Conservation (phyloP, 1,140 invertebrate species). For the Uloborus diversus region DNA sequence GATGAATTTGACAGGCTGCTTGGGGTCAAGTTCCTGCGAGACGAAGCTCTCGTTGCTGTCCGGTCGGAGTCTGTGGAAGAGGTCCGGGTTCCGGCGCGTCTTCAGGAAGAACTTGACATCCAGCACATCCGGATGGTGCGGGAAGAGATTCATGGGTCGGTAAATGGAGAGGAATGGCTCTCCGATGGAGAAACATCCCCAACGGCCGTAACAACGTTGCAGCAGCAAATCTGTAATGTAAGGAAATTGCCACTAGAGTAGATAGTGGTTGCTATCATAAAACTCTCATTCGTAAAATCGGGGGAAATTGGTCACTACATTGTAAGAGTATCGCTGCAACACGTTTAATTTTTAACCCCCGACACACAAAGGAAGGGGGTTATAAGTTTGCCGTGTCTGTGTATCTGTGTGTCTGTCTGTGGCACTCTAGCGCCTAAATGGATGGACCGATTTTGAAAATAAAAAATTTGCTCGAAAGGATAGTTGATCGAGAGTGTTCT, state of each 20-base stretch:
- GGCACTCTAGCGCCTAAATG: too few species aligned
- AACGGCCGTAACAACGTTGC: slow-evolving; percentile 75
- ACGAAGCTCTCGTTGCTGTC: slow-evolving; percentile 38
- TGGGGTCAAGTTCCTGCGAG: slow-evolving; percentile 60
- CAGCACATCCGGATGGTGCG: slow-evolving; percentile 72
- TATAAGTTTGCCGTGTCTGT: too few species aligned
- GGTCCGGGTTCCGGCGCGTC: slow-evolving; percentile 68
- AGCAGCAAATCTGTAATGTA: slow-evolving; percentile 25
- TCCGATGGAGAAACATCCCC: slow-evolving; percentile 84
- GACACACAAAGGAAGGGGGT: too few species aligned
- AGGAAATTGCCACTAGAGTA: neutral
- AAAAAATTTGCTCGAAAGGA: too few species aligned
- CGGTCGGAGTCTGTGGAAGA: slow-evolving; percentile 63
- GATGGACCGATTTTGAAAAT: too few species aligned
- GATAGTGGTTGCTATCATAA: neutral
- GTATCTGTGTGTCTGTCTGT: too few species aligned
- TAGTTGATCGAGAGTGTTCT: too few species aligned
- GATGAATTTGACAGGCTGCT: slow-evolving; percentile 77
- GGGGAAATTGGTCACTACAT: neutral
- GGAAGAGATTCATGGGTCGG: slow-evolving; percentile 81
- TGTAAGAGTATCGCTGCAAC: neutral
- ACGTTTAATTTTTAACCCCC: too few species aligned
- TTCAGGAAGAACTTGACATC: slow-evolving; percentile 69
- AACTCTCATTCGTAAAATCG: neutral
- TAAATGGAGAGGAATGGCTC: slow-evolving; percentile 78